A percentile compares a stretch with the other conserved stretches of the same genome.
These are phyloP conservation scores for Drosophila anceps DNA, from an alignment of 2,888 invertebrate species.

Conservation along the genomic window DNA sequence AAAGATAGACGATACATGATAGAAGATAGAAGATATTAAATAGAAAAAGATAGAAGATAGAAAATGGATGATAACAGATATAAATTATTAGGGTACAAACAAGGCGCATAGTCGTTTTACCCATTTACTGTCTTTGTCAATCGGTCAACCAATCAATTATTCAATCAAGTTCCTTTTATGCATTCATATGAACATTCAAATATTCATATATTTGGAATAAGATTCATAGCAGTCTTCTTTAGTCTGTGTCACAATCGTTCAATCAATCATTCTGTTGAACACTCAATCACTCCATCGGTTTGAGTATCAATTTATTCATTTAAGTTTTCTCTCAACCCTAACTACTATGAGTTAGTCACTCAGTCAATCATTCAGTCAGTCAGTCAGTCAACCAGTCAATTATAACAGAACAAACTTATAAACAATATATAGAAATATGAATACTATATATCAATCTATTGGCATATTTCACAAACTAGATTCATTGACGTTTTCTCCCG, in stretches of 20 bases:
- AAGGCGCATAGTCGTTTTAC: too few species aligned
- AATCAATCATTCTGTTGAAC: background rate
- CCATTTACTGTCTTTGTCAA: background rate
- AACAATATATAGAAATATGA: background rate
- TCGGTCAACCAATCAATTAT: background rate
- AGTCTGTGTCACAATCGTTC: background rate
- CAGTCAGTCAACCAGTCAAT: background rate
- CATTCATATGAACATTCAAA: background rate
- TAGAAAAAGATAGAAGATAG: background rate
- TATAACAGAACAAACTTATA: background rate
- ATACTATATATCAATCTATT: background rate
- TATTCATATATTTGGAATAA: background rate
- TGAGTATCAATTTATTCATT: too few species aligned
- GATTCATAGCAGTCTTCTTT: background rate
- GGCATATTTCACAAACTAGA: background rate
- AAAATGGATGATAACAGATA: background rate
- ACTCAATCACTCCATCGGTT: background rate
- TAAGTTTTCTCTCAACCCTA: constrained; percentile 4
- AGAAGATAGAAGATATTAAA: background rate
- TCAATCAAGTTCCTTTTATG: background rate
- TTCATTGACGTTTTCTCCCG: constrained; percentile 19
- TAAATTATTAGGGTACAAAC: too few species aligned
- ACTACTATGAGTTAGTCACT: background rate
- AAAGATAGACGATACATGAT: background rate
- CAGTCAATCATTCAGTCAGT: background rate